These are phyloP conservation scores for Argya squamiceps DNA, from an alignment of 2,797 vertebrate genomes.

Conservation along the genomic window DNA sequence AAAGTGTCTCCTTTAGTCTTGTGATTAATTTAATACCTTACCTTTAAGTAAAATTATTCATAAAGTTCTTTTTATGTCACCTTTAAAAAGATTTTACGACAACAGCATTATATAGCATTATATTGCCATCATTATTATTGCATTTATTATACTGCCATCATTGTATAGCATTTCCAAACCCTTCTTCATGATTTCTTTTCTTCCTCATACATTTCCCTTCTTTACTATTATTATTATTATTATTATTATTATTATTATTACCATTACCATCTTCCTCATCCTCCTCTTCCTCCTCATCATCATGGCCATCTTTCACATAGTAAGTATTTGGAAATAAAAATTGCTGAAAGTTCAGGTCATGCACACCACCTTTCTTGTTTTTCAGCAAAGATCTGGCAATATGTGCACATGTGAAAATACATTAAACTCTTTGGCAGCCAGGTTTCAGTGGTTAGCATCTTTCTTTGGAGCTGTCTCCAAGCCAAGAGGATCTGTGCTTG, in stretches of 20 bases:
- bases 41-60: not conserved
- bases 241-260: not conserved
- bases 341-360: not conserved
- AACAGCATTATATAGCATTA: not conserved
- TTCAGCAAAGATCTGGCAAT: not conserved
- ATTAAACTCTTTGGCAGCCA: not conserved
- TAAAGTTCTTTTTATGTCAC: not conserved
- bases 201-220: not conserved
- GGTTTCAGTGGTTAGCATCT: not conserved
- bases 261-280: rapidly evolving
- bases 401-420: not conserved
- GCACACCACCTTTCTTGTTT: not conserved
- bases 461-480: not conserved
- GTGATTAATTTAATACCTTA: not conserved
- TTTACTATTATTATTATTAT: not conserved
- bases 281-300: no score
- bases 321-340: not conserved
- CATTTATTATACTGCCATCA: not conserved
- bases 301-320: not conserved
- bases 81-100: not conserved
- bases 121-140: not conserved
- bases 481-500: slow-evolving; percentile 7
- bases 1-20: not conserved
- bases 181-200: not conserved
- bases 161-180: not conserved